Percentiles rank a stretch among this genome's conserved stretches.
Evolutionary conservation across 2,888 invertebrate species (phyloP).

Genomic region (Leuctra nigra): DNA sequence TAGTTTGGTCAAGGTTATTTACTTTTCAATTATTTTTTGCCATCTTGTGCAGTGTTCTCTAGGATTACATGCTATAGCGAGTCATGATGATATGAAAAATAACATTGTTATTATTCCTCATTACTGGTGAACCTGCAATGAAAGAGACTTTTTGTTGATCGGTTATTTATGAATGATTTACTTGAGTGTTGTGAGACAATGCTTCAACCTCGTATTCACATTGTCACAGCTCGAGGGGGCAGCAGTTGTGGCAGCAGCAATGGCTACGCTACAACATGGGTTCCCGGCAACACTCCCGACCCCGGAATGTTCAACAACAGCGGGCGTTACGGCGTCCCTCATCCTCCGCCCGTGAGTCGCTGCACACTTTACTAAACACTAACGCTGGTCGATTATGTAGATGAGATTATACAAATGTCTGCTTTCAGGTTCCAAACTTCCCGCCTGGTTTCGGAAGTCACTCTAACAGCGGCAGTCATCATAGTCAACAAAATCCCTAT

Average conservation of each 20-base stretch:
- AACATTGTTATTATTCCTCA: neutral
- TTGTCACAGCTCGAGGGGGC: slow-evolving; percentile 23
- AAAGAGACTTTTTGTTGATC: too few species aligned
- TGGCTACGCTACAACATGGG: slow-evolving; percentile 24
- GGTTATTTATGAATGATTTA: too few species aligned
- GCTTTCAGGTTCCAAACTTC: slow-evolving; percentile 27
- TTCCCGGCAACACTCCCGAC: slow-evolving; percentile 14
- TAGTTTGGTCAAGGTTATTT: too few species aligned
- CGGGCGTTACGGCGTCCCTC: slow-evolving; percentile 20
- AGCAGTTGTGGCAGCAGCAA: slow-evolving; percentile 25
- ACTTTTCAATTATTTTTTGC: too few species aligned
- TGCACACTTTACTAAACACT: neutral
- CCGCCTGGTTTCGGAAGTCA: slow-evolving; percentile 26
- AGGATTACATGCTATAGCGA: too few species aligned
- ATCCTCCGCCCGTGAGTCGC: slow-evolving; percentile 27
- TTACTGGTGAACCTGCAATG: neutral
- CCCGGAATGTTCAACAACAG: slow-evolving; percentile 16
- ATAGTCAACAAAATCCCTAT: slow-evolving; percentile 18
- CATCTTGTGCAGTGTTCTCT: too few species aligned
- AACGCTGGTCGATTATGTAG: neutral
- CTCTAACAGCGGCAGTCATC: slow-evolving; percentile 22
- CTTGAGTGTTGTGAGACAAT: too few species aligned
- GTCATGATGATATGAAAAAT: neutral
- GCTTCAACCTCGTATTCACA: too few species aligned
- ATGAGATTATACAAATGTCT: neutral